A percentile compares a stretch with the other conserved stretches of the same genome.
These are phyloP conservation scores for Margarornis squamiger DNA, from an alignment of 2,797 vertebrate genomes.

Conservation along the genomic window DNA sequence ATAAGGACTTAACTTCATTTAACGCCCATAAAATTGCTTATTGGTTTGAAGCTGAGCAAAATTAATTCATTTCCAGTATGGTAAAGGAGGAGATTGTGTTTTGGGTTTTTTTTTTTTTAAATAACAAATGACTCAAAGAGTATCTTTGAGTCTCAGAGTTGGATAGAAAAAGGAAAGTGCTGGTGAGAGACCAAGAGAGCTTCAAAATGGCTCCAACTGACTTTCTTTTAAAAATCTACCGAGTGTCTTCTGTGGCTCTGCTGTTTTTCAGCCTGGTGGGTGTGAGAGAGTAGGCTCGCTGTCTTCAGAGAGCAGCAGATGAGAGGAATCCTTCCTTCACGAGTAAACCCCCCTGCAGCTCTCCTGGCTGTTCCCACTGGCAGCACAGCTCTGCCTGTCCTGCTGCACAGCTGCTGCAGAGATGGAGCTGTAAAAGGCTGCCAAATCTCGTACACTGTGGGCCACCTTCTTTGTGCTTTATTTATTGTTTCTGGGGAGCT, in stretches of 20 bases:
- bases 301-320: neutral
- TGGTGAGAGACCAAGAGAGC: neutral
- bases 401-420: neutral
- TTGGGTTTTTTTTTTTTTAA: neutral
- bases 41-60: constrained; percentile 12
- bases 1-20: constrained; percentile 36
- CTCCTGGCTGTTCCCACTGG: neutral
- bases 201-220: neutral
- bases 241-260: neutral
- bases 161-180: neutral
- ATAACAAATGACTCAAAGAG: neutral
- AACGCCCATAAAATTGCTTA: constrained; percentile 27
- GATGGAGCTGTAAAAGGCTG: neutral
- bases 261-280: neutral
- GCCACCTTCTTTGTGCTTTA: rapidly evolving
- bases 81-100: neutral
- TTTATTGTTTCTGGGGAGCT: neutral
- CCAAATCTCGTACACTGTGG: neutral
- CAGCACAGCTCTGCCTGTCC: neutral
- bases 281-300: neutral
- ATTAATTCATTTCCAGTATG: constrained; percentile 16
- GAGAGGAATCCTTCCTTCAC: neutral
- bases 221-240: neutral
- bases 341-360: neutral
- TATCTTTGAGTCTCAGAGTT: neutral